Evolutionary conservation across 1,140 invertebrate species (phyloP).

Genomic region (Platorchestia sp.): DNA sequence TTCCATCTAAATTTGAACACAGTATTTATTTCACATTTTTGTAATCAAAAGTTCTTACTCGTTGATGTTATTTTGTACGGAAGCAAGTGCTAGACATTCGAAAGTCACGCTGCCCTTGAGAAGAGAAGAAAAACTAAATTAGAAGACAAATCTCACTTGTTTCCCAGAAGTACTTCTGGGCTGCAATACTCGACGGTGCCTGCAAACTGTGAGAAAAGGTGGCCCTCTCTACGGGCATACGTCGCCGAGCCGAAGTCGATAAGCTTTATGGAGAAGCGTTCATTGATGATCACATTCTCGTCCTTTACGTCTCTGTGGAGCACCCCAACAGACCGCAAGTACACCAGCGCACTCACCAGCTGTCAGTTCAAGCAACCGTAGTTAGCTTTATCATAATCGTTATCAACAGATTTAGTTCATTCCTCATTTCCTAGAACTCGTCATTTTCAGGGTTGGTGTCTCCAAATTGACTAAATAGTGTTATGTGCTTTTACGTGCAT

Average conservation of each 20-base stretch:
- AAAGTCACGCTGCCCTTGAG: neutral
- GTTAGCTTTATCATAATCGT: neutral
- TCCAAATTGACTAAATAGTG: conserved; percentile 51
- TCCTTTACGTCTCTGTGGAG: conserved; percentile 84
- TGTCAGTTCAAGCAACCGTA: conserved; percentile 68
- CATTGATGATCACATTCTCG: conserved; percentile 83
- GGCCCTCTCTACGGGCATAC: conserved; percentile 76
- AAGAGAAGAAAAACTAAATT: neutral
- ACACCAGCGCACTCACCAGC: conserved; percentile 80
- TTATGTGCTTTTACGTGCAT: neutral
- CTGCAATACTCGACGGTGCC: conserved; percentile 86
- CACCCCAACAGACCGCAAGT: conserved; percentile 79
- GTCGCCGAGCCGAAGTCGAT: conserved; percentile 86
- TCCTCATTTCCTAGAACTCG: conserved; percentile 50
- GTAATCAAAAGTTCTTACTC: too few relatives aligned
- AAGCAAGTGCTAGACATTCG: neutral
- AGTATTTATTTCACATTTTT: too few relatives aligned
- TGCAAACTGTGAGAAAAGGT: conserved; percentile 82
- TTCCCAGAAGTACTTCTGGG: conserved; percentile 82
- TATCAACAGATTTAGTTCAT: neutral
- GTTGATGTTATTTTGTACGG: neutral
- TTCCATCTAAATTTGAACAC: too few relatives aligned
- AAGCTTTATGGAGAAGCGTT: conserved; percentile 81
- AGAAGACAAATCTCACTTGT: conserved; percentile 74
- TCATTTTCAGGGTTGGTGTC: neutral